Conservation (phyloP, 37 sponge, comb jelly and placozoan genomes). For the Spongia lamella region DNA sequence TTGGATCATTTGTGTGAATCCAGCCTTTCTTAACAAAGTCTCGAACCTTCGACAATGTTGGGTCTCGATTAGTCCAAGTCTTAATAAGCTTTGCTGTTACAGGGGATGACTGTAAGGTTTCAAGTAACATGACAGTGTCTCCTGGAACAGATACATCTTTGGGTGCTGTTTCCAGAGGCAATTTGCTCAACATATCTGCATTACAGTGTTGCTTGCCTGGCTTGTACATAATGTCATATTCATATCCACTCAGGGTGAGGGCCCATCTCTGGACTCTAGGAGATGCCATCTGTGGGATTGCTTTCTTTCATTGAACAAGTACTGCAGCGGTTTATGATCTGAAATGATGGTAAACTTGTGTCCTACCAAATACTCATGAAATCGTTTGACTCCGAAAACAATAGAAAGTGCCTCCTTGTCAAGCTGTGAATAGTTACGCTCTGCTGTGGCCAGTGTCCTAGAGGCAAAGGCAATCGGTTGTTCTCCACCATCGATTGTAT, state of each 20-base stretch:
- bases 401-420: no score
- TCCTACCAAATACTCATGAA: conserved; percentile 17
- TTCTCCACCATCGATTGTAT: no score
- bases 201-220: conserved; percentile 8
- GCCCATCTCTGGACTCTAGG: conserved; percentile 26
- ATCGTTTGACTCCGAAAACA: no score
- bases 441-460: no score
- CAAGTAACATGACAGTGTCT: conserved; percentile 17
- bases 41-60: no score
- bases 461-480: no score
- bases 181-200: conserved; percentile 25
- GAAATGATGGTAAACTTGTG: conserved; percentile 8
- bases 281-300: conserved; percentile 16
- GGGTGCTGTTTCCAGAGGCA: conserved; percentile 5
- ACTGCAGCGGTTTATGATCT: conserved; percentile 19
- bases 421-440: no score
- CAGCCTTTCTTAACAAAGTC: no score
- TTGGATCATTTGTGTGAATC: no score
- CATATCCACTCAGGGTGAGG: conserved; percentile 15
- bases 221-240: not conserved
- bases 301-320: not conserved
- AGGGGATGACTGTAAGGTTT: not conserved
- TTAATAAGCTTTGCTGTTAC: not conserved
- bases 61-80: no score
- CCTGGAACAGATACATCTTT: not conserved